Evolutionary conservation across 2,113 vertebrate genomes (phyloP).

Genomic region (Porphyrio hochstetteri): DNA sequence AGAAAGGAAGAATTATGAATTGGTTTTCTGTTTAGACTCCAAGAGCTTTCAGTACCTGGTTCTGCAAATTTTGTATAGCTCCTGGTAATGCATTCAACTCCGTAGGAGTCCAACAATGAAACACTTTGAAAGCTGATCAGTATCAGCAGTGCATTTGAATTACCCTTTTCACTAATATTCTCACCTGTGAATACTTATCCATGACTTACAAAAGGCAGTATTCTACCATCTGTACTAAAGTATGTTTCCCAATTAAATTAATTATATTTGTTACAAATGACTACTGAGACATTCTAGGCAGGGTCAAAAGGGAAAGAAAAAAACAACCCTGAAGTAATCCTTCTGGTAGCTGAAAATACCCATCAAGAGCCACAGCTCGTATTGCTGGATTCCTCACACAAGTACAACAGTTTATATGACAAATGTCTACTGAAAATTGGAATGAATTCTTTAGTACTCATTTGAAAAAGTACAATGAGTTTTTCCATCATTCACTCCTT

Average conservation of each 20-base stretch:
- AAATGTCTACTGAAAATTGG: neutral
- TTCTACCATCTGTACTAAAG: neutral
- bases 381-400: neutral
- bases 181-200: neutral
- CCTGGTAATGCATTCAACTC: conserved; percentile 37
- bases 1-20: neutral
- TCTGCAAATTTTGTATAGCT: conserved; percentile 28
- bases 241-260: neutral
- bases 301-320: neutral
- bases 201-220: neutral
- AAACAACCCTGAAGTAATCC: neutral
- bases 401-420: neutral
- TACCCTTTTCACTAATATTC: neutral
- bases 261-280: conserved; percentile 1
- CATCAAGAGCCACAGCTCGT: neutral
- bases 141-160: neutral
- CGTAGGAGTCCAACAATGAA: conserved; percentile 27
- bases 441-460: conserved; percentile 7
- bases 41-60: conserved; percentile 32
- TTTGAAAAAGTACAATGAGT: neutral
- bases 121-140: conserved; percentile 2
- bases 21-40: conserved; percentile 23
- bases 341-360: neutral
- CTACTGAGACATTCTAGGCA: neutral
- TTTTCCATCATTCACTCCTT: neutral